Percentiles rank a stretch among this genome's conserved stretches.
These are phyloP conservation scores for Oreochromis grahami DNA, from an alignment of 2,797 vertebrate genomes.

Conservation along the genomic window DNA sequence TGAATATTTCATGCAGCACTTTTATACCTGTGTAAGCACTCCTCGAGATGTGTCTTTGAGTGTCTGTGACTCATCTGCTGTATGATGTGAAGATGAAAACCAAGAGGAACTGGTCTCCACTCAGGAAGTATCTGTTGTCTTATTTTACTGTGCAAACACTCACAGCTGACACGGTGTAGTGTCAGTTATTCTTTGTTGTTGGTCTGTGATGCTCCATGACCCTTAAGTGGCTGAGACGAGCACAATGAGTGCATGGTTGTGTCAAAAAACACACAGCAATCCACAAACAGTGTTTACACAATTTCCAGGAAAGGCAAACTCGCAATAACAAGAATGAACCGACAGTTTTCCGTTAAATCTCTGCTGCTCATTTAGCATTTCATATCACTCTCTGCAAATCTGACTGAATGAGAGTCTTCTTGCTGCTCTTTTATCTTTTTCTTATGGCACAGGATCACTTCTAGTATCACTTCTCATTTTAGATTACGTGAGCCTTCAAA, in stretches of 20 bases:
- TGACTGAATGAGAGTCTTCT: not conserved
- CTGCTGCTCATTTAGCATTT: not conserved
- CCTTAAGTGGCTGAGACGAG: not conserved
- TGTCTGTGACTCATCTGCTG: conserved; percentile 6
- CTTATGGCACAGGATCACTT: not conserved
- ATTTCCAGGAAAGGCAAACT: not conserved
- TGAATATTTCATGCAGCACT: conserved; percentile 40
- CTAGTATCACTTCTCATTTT: not conserved
- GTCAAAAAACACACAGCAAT: not conserved
- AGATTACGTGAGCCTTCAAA: not conserved
- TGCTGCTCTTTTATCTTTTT: not conserved
- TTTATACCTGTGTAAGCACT: conserved; percentile 30
- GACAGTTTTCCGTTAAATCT: not conserved
- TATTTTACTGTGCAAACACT: not conserved
- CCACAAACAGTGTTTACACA: not conserved
- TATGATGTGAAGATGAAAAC: conserved; percentile 14
- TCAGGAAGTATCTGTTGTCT: not conserved
- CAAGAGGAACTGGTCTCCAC: not conserved
- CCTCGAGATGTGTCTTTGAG: not conserved
- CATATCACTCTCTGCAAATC: not conserved
- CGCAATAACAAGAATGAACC: not conserved
- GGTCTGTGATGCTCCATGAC: not conserved
- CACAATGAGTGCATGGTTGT: not conserved
- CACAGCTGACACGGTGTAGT: not conserved
- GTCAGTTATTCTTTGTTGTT: not conserved